Base-by-base conservation (phyloP, 2,888 invertebrate genomes). In the Protophormia terraenovae region DNA sequence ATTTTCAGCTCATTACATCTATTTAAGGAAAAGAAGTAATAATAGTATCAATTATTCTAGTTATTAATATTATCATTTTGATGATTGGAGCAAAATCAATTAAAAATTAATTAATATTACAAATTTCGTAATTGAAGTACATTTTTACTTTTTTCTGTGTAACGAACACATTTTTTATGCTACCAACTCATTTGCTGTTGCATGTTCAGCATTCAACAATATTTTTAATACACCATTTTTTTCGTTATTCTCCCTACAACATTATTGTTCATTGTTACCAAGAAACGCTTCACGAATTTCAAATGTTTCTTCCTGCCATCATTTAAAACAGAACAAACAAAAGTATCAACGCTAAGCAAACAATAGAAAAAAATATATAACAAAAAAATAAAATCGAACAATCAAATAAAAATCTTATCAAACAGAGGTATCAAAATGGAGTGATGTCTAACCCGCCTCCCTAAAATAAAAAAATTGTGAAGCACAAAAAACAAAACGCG, bases 391-490 rank as follows among this genome's bases (percentile, higher is more conserved):
- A 53, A 55, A 69, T 53, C 45, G 12, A 62, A 67, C 66, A 80
- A 73, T 76, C 66, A 72, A 71, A 81, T 55, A 62, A 78, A 32
- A 81, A 77, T 64, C 60, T 45, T 72, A 76, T 50, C 60, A 71
- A 78, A 62, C 76, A 77, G 83, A 79, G 27, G 66, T 69, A 83
- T 77, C 66, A 71, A 75, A 84, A 75, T 72, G 75, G 60, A 82
- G 32, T 24, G 47, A 35, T 62, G 62, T 24, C 47, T 47, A n/a
- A 8, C n/a, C 22, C 0, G 8, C 8, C 14, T 22, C 16, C 47
- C n/a, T 32, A 64, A 35, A 47, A 53, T 12, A 41, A 27, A n/a
- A 53, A 62, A 60, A 35, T 10, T 12, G 27, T 6, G 47, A 77
- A 58, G 53, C 41, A 76, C 10, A 32, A 38, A 71, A 32, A 77